Evolutionary conservation across 1,140 invertebrate species (phyloP).

Genomic region (Pseudoatta argentina): DNA sequence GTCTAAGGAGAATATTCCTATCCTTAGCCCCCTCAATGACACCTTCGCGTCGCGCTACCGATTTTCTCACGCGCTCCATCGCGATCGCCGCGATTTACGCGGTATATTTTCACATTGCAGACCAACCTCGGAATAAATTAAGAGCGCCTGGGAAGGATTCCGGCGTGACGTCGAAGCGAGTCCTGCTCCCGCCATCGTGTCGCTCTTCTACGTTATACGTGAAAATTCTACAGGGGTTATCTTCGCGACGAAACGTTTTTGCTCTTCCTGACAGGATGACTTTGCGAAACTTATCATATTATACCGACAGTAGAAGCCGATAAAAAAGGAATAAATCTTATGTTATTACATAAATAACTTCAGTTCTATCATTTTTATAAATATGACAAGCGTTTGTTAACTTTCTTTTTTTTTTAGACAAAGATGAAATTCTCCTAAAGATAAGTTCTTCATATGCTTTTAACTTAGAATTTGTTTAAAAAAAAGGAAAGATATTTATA

Average conservation of each 20-base stretch:
- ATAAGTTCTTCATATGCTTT: no score
- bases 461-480: no score
- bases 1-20: conserved; percentile 59
- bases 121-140: conserved; percentile 61
- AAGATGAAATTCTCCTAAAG: no score
- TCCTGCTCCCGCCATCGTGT: conserved; percentile 1
- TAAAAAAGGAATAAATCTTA: no score
- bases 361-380: no score
- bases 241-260: background rate
- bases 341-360: no score
- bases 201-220: background rate
- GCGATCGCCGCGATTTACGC: conserved; percentile 22
- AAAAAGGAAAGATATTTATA: no score
- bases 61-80: conserved; percentile 75
- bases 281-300: no score
- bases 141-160: conserved; percentile 39
- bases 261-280: background rate
- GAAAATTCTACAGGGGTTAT: background rate
- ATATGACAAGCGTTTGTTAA: no score
- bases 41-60: conserved; percentile 58
- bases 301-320: no score
- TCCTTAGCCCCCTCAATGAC: conserved; percentile 77
- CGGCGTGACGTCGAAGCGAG: conserved; percentile 12
- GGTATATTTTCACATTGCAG: conserved; percentile 49
- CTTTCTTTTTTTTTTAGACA: no score